Evolutionary conservation across 2,888 invertebrate species (phyloP).

Genomic region (Terebella lapidaria): DNA sequence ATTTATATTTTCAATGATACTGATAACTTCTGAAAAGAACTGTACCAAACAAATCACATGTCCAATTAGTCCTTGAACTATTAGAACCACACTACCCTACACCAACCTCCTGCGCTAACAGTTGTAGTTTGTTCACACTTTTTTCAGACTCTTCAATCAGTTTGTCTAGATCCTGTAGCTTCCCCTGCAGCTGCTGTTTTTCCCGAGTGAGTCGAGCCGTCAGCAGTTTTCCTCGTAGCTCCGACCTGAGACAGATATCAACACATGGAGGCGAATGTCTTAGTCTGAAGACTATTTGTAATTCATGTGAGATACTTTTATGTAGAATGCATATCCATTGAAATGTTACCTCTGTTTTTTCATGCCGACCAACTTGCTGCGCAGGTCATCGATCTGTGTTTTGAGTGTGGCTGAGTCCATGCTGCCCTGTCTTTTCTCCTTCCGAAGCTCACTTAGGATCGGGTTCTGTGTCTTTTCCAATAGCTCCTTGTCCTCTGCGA

Average conservation of each 20-base stretch:
- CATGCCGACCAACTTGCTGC: not conserved
- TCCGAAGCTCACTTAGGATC: constrained; percentile 9
- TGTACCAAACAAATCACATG: not conserved
- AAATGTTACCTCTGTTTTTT: not conserved
- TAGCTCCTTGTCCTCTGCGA: constrained; percentile 16
- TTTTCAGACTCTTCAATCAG: not conserved
- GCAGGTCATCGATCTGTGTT: not conserved
- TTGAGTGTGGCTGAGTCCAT: not conserved
- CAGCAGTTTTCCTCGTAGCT: constrained; percentile 10
- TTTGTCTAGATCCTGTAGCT: not conserved
- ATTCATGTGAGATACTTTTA: too few relatives aligned
- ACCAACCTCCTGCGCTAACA: not conserved
- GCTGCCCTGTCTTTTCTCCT: not conserved
- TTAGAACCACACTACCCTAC: not conserved
- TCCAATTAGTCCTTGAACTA: too few relatives aligned
- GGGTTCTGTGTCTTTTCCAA: constrained; percentile 16
- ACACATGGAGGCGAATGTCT: too few relatives aligned
- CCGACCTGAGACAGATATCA: too few relatives aligned
- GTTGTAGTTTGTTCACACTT: constrained; percentile 3
- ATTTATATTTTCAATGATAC: too few relatives aligned
- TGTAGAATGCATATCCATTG: too few relatives aligned
- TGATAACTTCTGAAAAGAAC: not conserved
- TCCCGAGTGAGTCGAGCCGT: not conserved
- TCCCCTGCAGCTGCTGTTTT: not conserved
- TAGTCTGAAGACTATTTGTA: too few relatives aligned